Percentiles rank a stretch among this genome's conserved stretches.
Evolutionary conservation across 1,140 invertebrate species (phyloP).

Genomic region (Colletes latitarsis): DNA sequence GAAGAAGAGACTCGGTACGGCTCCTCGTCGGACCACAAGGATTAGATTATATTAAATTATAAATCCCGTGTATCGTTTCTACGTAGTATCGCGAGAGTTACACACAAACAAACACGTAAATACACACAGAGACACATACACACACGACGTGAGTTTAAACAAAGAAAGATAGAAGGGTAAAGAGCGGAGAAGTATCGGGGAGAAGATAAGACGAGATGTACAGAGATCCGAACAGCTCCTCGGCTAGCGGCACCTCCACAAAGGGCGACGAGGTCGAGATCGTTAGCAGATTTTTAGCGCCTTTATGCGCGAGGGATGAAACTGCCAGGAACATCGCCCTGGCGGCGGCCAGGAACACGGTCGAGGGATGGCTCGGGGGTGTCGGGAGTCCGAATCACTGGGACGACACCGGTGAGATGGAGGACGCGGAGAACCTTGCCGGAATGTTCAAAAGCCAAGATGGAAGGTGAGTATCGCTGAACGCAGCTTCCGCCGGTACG

Average conservation of each 20-base stretch:
- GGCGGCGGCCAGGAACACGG: slow-evolving; percentile 81
- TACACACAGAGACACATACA: too few species aligned
- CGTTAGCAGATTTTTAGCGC: slow-evolving; percentile 81
- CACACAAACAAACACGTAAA: too few species aligned
- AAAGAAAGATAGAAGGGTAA: not conserved
- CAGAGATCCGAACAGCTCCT: slow-evolving; percentile 69
- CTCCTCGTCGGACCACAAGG: too few species aligned
- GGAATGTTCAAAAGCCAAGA: slow-evolving; percentile 70
- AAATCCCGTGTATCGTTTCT: too few species aligned
- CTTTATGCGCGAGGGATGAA: slow-evolving; percentile 81
- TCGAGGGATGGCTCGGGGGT: slow-evolving; percentile 83
- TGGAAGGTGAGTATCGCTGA: slow-evolving; percentile 66
- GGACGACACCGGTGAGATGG: slow-evolving; percentile 69
- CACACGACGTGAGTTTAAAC: too few species aligned
- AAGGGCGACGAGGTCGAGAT: slow-evolving; percentile 80
- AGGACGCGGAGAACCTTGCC: slow-evolving; percentile 55
- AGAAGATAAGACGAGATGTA: slow-evolving; percentile 67
- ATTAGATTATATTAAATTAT: too few species aligned
- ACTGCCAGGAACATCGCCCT: slow-evolving; percentile 81
- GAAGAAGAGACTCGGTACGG: too few species aligned
- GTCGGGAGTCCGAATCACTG: slow-evolving; percentile 80
- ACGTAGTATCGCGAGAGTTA: too few species aligned
- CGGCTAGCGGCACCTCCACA: slow-evolving; percentile 65
- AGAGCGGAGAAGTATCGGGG: not conserved
- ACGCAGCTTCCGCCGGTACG: not conserved